Conservation (phyloP, 2,888 invertebrate species). For the Invenusta paracnida region DNA sequence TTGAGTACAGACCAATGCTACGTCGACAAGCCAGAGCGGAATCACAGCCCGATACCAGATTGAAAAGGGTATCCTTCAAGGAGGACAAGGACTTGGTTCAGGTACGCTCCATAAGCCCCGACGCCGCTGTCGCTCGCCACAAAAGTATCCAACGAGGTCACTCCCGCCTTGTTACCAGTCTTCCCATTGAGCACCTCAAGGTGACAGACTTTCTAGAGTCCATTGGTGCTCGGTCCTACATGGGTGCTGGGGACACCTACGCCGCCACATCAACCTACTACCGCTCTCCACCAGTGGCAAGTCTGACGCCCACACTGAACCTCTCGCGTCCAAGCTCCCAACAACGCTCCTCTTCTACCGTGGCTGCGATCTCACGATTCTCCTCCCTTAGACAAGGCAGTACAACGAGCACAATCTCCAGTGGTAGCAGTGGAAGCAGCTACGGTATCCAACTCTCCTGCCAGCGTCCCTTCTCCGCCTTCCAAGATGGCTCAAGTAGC, state of each 20-base stretch:
- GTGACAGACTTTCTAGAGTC: conserved; percentile 5
- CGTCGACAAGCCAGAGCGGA: not conserved
- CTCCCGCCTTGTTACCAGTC: not conserved
- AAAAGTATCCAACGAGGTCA: not conserved
- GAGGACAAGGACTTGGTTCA: not conserved
- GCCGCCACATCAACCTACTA: not conserved
- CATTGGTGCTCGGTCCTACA: not conserved
- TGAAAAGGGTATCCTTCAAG: not conserved
- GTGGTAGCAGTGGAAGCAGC: not conserved
- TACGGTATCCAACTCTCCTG: not conserved
- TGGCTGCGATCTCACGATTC: not conserved
- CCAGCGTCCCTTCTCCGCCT: not conserved
- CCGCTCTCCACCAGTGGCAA: not conserved
- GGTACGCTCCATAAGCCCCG: not conserved
- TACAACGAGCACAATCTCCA: not conserved
- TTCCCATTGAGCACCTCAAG: not conserved
- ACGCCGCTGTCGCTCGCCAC: not conserved
- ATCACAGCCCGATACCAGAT: not conserved
- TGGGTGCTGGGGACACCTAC: too few relatives aligned
- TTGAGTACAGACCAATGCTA: not conserved
- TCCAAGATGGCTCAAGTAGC: not conserved
- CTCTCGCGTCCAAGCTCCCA: not conserved
- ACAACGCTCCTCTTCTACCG: not conserved
- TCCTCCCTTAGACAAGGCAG: not conserved
- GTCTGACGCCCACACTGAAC: not conserved